Percentiles rank a stretch among this genome's conserved stretches.
Evolutionary conservation across 2,113 vertebrate genomes (phyloP).

Genomic region (Setophaga coronata): DNA sequence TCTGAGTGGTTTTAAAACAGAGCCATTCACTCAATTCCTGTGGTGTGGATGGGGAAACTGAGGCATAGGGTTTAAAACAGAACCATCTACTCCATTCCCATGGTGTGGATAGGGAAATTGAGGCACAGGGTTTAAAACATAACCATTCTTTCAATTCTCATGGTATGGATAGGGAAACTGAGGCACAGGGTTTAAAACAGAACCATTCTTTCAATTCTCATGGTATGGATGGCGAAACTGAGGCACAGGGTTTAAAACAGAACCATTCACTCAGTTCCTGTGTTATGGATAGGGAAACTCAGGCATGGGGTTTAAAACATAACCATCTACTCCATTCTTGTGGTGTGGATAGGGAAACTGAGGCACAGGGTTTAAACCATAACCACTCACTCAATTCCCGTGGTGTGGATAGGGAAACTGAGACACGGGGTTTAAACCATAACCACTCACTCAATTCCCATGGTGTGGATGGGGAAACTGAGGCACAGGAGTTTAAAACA

Average conservation of each 20-base stretch:
- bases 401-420: background rate
- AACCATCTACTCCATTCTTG: rapidly evolving
- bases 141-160: rapidly evolving
- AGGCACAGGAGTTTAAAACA: background rate
- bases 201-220: rapidly evolving
- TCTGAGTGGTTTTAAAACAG: background rate
- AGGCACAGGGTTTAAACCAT: background rate
- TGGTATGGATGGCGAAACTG: background rate
- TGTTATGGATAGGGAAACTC: background rate
- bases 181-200: background rate
- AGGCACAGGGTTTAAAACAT: background rate
- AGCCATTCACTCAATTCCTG: rapidly evolving
- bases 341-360: background rate
- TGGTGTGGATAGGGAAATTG: background rate
- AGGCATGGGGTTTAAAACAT: background rate
- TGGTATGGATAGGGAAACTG: background rate
- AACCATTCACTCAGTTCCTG: rapidly evolving
- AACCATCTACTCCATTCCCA: rapidly evolving
- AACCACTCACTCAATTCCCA: rapidly evolving
- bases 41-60: background rate
- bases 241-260: background rate
- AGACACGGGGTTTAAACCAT: background rate
- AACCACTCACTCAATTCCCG: rapidly evolving
- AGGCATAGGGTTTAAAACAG: background rate
- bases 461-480: background rate